Evolutionary conservation across 1,140 invertebrate genomes (phyloP), one percentile per base, ranked within the genome.

Genomic region (Drosophila sulfurigaster): DNA sequence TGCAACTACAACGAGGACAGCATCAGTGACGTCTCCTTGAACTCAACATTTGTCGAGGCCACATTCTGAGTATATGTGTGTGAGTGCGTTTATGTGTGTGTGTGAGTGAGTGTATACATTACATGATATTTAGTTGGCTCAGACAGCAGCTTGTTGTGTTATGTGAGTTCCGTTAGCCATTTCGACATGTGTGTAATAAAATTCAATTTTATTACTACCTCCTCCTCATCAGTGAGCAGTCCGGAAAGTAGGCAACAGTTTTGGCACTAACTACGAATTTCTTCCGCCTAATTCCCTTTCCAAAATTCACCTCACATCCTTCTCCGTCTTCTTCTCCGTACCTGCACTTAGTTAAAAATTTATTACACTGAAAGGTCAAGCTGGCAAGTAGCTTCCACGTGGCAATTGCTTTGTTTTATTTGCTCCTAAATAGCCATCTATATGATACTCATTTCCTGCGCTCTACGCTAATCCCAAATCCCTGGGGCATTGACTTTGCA

Each of bases 31-130:
- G 85, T 88, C 86, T 83, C 85, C 85, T 89, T 88, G 85, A 88
- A 88, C 85, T 88, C 85, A 88, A 88, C 85, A 88, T 89, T 88
- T 74, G 71, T 75, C 75, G 85, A 88, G 85, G 85, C 83, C 82
- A 76, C 41, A 72, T 45, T 11, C 38, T 8, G 25, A 30, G 13
- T 41, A 7, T 41, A n/a, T 41, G 6, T 67, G n/a, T 66, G 13
- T 48, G 16, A 28, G 6, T 67, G n/a, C 60, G 13, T 54, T 13
- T 48, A 8, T 51, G n/a, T 46, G 8, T 45, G n/a, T 59, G 20
- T 72, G 45, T 38, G 1, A 8, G 16, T 35, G n/a, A 16, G 2
- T 62, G 30, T 32, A 43, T 43, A 28, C 43, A 28, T 83, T 59
- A 72, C 67, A 66, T 32, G 45, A 45, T 52, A 49, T 63, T 59